Base-by-base conservation (phyloP, 1,140 invertebrate genomes). In the Diploscapter pachys region DNA sequence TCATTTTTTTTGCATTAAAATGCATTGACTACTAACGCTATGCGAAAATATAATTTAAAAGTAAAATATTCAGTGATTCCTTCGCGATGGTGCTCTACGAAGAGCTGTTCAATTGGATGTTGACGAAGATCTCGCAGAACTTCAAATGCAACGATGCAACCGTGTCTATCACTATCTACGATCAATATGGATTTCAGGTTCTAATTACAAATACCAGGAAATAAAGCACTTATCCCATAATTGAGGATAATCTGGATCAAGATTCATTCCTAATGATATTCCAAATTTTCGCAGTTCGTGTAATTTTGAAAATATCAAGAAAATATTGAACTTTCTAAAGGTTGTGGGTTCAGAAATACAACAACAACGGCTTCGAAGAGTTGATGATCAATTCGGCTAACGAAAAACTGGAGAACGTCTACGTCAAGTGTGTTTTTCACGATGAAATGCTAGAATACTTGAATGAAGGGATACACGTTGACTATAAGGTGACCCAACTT, bases 351-450 rank as follows among this genome's bases (percentile, higher is more conserved):
- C 69, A 72, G 61, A 71, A 71, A 8, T 76, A 72, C 55, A 76
- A 76, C 63, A 76, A 76, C 69, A 76, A 76, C 50, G 69, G 75
- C 4, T 48, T 76, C 2, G 75, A 76, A 54, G 62, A 76, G 57
- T 62, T 76, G 31, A 53, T 76, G 31, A 72, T 76, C 64, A 76
- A 76, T 59, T 72, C 72, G 11, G 56, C 68, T 49, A 76, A 76
- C 65, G 75, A 76, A 50, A 65, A 55, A 55, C 5, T 76, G 31
- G 75, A 69, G 9, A 71, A 76, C 13, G 13, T 76, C 31, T 71
- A 72, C 63, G 53, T 76, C 2, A 71, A 66, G 48, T 63, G 72
- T 50, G 49, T 13, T 31, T 76, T 76, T 61, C 52, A 76, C 6
- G 70, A 72, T n/a, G 62, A 61, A 52, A 52, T 67, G 51, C 49